Base-by-base conservation (phyloP, 2,888 invertebrate species). In the Leptogaster cylindrica region DNA sequence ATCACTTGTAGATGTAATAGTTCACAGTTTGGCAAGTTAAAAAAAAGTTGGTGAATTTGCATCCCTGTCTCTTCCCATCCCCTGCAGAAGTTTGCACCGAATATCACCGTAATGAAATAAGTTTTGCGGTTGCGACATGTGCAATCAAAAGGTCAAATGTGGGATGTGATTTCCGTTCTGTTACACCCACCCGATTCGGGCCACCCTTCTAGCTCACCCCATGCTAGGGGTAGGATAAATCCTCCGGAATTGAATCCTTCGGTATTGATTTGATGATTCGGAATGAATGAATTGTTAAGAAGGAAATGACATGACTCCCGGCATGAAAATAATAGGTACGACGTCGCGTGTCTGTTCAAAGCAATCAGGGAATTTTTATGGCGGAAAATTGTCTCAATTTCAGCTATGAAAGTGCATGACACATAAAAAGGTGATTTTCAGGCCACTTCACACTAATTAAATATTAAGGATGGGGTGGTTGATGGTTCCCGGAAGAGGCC, bases 101-200 rank as follows among this genome's bases (percentile, higher is more conserved):
- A n/a, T n/a, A n/a, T n/a, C n/a, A n/a, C n/a, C n/a, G n/a, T 65
- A 68, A 68, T 68, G 68, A 68, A 68, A 68, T 25, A 68, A 68
- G 68, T 68, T 68, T 55, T 65, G 46, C 44, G 65, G 39, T n/a
- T 44, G 68, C 68, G 64, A 68, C 68, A 68, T 50, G 55, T 68
- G 68, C 68, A 68, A 65, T 65, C 68, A 51, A 51, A 68, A 68
- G 44, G 64, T 55, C 55, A 28, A 28, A 65, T 55, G 64, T 68
- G 65, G 65, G 65, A 46, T 48, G 55, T 31, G 20, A n/a, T n/a
- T n/a, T n/a, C n/a, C n/a, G n/a, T n/a, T n/a, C n/a, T n/a, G n/a
- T n/a, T n/a, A n/a, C n/a, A n/a, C n/a, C n/a, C n/a, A n/a, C n/a
- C n/a, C n/a, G n/a, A n/a, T n/a, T n/a, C n/a, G n/a, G n/a, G n/a